Evolutionary conservation across 2,797 vertebrate genomes (phyloP), one percentile per base, ranked within the genome.

Genomic region (Etheostoma nigrum): DNA sequence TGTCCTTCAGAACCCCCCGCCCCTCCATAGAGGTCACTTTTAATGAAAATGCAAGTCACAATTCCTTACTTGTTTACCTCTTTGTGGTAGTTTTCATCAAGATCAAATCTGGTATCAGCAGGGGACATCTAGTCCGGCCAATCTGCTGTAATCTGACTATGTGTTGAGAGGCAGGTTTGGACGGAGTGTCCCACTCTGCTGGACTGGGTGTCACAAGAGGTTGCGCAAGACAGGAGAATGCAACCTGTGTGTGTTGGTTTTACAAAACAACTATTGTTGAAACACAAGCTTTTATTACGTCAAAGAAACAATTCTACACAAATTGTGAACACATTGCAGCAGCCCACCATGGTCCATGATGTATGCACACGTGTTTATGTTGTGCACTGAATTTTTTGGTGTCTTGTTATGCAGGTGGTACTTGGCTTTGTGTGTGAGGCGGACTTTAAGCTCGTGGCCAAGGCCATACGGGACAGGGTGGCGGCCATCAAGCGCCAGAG

Each of bases 381-480:
- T 89, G 25, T 87, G 66, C 81, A 74, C 60, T 86, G 70, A 89
- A 70, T 30, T 36, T 63, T 18, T 52, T 12, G 63, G 6, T 55
- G 36, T 81, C 42, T 55, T 74, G 55, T 79, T 66, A 73, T 70
- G 63, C 93, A 99, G 98, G 98, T 99, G 7, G 95, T 97, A 49
- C 94, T 98, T 53, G 97, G 97, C 67, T 97, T 99, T 11, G 95
- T 99, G 72, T 98, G 95, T 0, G 98, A 99, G 90, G 97, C 95
- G 0, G 98, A 99, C 92, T 99, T 97, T 93, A 99, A 99, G 86
- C 94, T 97, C 19, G 97, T 99, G 79, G 97, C 97, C 89, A 97
- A 97, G 85, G 97, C 98, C 0, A 97, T 99, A 78, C 94, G 97
- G 52, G 97, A 99, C 89, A 88, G 98, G 0, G 98, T 99, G 73